Percentiles rank a stretch among this genome's conserved stretches.
Conservation (phyloP, 2,113 vertebrate genomes). For the Anser cygnoides region DNA sequence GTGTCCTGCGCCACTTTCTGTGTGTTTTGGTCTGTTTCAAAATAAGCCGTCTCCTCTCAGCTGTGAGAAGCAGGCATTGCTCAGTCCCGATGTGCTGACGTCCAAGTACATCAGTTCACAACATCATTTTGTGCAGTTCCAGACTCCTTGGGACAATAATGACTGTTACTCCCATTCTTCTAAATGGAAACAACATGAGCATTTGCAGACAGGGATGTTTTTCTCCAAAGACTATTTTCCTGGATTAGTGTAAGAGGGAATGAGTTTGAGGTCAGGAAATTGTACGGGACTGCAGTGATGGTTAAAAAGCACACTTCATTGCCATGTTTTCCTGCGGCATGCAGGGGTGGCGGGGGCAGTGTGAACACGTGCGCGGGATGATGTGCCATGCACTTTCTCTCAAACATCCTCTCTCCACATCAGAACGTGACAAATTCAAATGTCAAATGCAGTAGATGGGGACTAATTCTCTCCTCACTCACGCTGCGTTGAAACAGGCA, state of each 20-base stretch:
- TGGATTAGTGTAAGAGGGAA: neutral
- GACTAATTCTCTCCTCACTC: neutral
- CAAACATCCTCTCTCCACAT: too few relatives aligned
- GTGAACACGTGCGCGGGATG: neutral
- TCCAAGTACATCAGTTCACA: too few relatives aligned
- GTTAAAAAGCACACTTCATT: neutral
- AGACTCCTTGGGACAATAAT: too few relatives aligned
- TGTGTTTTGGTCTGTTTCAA: too few relatives aligned
- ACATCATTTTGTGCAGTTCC: too few relatives aligned
- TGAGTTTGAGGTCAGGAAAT: neutral
- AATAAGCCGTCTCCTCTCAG: too few relatives aligned
- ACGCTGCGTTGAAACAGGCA: neutral
- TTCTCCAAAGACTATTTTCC: neutral
- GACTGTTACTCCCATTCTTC: too few relatives aligned
- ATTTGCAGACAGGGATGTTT: neutral
- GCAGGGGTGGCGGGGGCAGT: neutral
- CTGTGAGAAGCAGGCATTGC: too few relatives aligned
- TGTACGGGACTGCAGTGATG: neutral
- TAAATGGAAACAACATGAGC: too few relatives aligned
- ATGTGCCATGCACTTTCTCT: neutral
- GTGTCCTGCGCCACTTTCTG: too few relatives aligned
- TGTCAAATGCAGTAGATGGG: fast-evolving
- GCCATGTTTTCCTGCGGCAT: neutral
- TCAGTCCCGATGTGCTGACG: too few relatives aligned
- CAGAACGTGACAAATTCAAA: neutral